phyloP scores from a whole-genome alignment of 2,797 vertebrate genomes.

The Mareca strepera region DNA sequence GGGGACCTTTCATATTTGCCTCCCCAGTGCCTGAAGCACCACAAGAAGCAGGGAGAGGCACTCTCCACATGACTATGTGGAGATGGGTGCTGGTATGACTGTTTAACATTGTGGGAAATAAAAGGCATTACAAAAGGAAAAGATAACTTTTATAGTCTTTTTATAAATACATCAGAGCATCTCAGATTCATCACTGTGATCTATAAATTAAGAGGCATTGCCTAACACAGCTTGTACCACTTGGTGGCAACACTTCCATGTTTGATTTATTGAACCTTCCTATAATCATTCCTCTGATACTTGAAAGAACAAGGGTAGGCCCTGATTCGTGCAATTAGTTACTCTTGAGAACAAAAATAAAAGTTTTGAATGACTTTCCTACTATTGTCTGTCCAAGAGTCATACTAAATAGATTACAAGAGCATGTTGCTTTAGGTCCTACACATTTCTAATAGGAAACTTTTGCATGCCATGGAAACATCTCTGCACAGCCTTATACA shows the following conservation, averaged over 20 bases:
- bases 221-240: constrained; percentile 74
- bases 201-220: constrained; percentile 50
- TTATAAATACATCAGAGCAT: neutral
- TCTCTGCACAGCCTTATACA: neutral
- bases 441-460: constrained; percentile 1
- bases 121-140: neutral
- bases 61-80: rapidly evolving
- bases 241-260: constrained; percentile 81
- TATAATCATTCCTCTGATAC: constrained; percentile 46
- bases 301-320: constrained; percentile 22
- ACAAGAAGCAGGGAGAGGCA: neutral
- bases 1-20: neutral
- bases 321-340: constrained; percentile 22
- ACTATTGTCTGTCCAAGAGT: neutral
- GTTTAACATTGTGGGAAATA: neutral
- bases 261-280: constrained; percentile 76
- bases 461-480: neutral
- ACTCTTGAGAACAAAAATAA: constrained; percentile 4
- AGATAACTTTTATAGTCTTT: neutral
- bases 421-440: neutral
- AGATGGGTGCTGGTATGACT: neutral
- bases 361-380: neutral
- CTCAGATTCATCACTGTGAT: neutral
- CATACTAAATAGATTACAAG: neutral
- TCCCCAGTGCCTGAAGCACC: neutral